Conservation (phyloP, 1,140 invertebrate species). For the Penaeus indicus region DNA sequence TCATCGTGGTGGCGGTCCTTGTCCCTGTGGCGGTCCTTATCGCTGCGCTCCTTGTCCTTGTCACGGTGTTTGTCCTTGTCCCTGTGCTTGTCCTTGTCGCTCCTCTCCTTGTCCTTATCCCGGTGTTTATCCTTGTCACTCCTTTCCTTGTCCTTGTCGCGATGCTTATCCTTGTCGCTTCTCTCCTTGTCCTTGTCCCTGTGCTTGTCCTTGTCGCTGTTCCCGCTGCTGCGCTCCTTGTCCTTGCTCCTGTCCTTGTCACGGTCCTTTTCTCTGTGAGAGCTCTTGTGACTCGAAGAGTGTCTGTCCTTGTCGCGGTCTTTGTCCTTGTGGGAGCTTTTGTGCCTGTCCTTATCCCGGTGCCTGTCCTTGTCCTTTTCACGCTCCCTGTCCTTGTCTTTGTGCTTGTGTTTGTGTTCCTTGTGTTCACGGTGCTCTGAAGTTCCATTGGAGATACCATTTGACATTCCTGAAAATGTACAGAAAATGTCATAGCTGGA, state of each 20-base stretch:
- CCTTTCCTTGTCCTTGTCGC: constrained; percentile 56
- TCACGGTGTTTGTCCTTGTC: constrained; percentile 66
- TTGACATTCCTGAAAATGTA: constrained; percentile 58
- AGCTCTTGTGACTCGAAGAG: constrained; percentile 57
- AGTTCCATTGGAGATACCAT: constrained; percentile 65
- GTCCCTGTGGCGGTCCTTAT: constrained; percentile 70
- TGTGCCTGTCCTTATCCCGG: constrained; percentile 55
- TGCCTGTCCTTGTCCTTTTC: constrained; percentile 39
- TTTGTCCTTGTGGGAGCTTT: constrained; percentile 57
- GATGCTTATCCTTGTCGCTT: constrained; percentile 69
- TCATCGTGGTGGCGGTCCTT: constrained; percentile 67
- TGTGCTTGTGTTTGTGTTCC: constrained; percentile 65
- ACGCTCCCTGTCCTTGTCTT: constrained; percentile 56
- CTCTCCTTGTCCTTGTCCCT: constrained; percentile 70
- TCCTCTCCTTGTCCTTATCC: constrained; percentile 73
- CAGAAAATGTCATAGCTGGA: background rate
- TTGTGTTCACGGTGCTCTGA: constrained; percentile 65
- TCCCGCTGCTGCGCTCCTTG: constrained; percentile 60
- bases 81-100: constrained; percentile 70
- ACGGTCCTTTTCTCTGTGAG: constrained; percentile 67
- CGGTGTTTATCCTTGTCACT: constrained; percentile 68
- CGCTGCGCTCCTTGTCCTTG: constrained; percentile 69
- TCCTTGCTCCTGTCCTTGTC: constrained; percentile 73
- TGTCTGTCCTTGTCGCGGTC: constrained; percentile 58
- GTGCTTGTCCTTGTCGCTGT: constrained; percentile 70